Evolutionary conservation across 2,888 invertebrate species (phyloP), one percentile per base, ranked within the genome.

Genomic region (Drosophila atripex): DNA sequence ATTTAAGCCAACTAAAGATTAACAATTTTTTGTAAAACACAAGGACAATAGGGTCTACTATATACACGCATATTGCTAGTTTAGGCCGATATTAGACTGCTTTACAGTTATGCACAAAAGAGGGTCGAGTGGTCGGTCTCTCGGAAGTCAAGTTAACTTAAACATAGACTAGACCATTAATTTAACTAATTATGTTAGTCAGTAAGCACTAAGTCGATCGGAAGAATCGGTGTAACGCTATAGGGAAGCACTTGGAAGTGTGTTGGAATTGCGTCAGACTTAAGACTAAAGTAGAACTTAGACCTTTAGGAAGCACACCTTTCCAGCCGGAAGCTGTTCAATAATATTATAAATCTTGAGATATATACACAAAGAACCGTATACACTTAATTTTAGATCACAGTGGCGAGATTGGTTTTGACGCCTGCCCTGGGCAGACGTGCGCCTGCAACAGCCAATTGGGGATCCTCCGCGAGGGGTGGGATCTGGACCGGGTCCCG

Each of bases 181-280:
- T 71, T 83, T 76, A 79, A 76, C 86, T 82, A 35, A 14, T 14
- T 35, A 35, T 8, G 35, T 35, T 35, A n/a, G n/a, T 35, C 6
- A 12, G 35, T 35, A 87, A 57, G 25, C 45, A 32, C 64, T 65
- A 65, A 41, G 23, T 30, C 28, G 63, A 70, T 60, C 60, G 66
- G 43, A 74, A 61, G 49, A 53, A 56, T 74, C 46, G 38, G 21
- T 32, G 35, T 46, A 32, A 38, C 30, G 68, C 43, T 35, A 46
- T 70, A 65, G 73, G 87, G 87, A 86, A 84, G 84, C 88, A 88
- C 88, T 88, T 88, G 77, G 76, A 86, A 77, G 73, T 78, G 76
- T 63, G 79, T 82, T 73, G 65, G 53, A 77, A 80, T 87, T 87
- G 86, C 35, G 14, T 86, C 71, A 60, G 57, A 60, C 65, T 73